These are phyloP conservation scores for Apogon hyalosoma DNA, from an alignment of 2,797 vertebrate species.

Conservation along the genomic window DNA sequence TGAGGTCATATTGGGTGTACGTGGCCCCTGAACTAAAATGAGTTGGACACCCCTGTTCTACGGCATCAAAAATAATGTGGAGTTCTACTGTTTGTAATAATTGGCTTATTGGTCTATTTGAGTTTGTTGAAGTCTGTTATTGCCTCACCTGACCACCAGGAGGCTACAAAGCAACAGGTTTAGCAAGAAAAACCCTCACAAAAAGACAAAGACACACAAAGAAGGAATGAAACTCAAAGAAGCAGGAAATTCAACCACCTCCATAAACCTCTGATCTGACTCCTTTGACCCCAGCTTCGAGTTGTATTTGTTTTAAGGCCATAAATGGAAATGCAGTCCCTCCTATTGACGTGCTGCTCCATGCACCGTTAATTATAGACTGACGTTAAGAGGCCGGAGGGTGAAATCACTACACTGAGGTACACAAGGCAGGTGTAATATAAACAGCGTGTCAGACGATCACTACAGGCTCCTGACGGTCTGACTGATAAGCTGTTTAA, in stretches of 20 bases:
- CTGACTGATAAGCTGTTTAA: conserved; percentile 51
- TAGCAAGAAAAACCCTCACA: neutral
- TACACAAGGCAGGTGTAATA: conserved; percentile 28
- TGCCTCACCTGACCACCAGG: conserved; percentile 64
- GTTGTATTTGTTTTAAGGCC: neutral
- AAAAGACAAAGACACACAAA: neutral
- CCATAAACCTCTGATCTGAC: too few species aligned
- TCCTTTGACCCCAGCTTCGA: neutral
- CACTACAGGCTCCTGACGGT: conserved; percentile 44
- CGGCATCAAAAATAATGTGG: too few species aligned
- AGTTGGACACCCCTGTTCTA: too few species aligned
- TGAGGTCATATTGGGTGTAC: too few species aligned
- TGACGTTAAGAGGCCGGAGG: conserved; percentile 26
- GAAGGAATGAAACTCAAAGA: neutral
- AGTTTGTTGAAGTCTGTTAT: neutral
- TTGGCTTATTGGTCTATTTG: too few species aligned
- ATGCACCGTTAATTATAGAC: conserved; percentile 21
- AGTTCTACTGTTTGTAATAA: too few species aligned
- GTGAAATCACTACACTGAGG: conserved; percentile 10
- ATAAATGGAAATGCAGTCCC: conserved; percentile 3
- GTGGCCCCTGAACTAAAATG: too few species aligned
- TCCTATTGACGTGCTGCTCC: conserved; percentile 18
- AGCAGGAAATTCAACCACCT: neutral
- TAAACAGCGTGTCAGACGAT: conserved; percentile 29
- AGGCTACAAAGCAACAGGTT: conserved; percentile 39